These are phyloP conservation scores for Hypotaenidia philippensis DNA, from an alignment of 2,797 vertebrate genomes.

Conservation along the genomic window DNA sequence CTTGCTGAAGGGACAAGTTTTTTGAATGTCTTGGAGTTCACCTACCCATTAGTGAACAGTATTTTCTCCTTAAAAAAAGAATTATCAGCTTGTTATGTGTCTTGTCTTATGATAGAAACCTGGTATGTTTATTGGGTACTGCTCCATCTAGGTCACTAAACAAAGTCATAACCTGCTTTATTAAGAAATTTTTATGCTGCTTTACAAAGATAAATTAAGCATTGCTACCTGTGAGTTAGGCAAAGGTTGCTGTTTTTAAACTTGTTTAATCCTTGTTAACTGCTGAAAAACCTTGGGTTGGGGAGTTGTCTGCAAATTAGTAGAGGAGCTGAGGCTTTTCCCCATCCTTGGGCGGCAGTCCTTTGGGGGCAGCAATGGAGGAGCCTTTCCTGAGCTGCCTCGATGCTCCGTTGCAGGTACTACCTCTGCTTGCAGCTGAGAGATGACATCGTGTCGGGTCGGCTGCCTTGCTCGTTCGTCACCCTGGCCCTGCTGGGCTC, in stretches of 20 bases:
- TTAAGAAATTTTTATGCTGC: not conserved
- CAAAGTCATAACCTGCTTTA: not conserved
- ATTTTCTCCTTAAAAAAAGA: not conserved
- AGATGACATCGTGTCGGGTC: constrained; percentile 93
- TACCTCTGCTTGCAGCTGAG: constrained; percentile 95
- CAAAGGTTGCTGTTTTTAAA: not conserved
- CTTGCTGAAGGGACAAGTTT: not conserved
- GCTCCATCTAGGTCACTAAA: not conserved
- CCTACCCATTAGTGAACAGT: not conserved
- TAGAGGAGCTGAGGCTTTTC: accelerated
- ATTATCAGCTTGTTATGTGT: not conserved
- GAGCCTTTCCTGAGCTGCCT: not conserved
- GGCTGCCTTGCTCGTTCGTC: constrained; percentile 95
- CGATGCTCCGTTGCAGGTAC: constrained; percentile 83
- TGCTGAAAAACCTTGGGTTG: not conserved
- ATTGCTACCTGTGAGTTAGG: not conserved
- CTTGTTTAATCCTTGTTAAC: not conserved
- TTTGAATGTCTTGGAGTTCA: not conserved
- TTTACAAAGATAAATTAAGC: not conserved
- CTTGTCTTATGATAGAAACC: not conserved
- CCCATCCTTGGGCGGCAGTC: accelerated
- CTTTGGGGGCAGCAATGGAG: accelerated
- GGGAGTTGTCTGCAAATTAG: not conserved
- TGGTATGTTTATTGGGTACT: not conserved
- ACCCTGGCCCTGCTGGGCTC: constrained; percentile 94